Evolutionary conservation across 2,113 vertebrate genomes (phyloP).

Genomic region (Catharus bicknelli): DNA sequence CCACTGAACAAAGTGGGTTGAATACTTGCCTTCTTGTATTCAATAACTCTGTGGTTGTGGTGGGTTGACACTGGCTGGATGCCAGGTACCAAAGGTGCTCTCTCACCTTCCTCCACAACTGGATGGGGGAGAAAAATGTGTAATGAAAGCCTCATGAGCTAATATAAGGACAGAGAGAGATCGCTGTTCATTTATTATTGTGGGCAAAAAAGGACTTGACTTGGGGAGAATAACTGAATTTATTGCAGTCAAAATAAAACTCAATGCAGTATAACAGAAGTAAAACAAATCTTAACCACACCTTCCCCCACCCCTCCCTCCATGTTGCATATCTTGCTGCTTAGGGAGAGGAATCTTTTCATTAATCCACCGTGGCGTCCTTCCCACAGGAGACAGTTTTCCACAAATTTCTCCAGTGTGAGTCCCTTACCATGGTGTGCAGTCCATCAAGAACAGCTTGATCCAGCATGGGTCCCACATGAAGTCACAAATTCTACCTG

Average conservation of each 20-base stretch:
- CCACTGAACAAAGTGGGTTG: background rate
- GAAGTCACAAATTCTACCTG: background rate
- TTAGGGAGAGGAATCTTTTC: background rate
- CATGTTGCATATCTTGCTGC: background rate
- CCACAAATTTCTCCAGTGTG: rapidly evolving
- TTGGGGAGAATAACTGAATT: background rate
- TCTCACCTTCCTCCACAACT: background rate
- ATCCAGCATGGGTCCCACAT: background rate
- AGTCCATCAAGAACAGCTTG: background rate
- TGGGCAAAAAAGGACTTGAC: background rate
- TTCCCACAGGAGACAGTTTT: background rate
- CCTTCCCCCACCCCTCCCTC: background rate
- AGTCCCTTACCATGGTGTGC: background rate
- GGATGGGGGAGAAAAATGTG: background rate
- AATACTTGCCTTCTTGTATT: background rate
- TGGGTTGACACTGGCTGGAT: background rate
- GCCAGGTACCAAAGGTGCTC: background rate
- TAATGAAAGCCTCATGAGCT: background rate
- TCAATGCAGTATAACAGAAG: background rate
- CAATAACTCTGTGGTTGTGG: background rate
- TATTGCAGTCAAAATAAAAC: background rate
- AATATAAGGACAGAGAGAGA: background rate
- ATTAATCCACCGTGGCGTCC: rapidly evolving
- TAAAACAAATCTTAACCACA: background rate
- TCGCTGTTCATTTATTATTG: too few relatives aligned